Percentiles rank a stretch among this genome's conserved stretches.
These are phyloP conservation scores for Perdita meconis DNA, from an alignment of 2,888 invertebrate genomes.

Conservation along the genomic window DNA sequence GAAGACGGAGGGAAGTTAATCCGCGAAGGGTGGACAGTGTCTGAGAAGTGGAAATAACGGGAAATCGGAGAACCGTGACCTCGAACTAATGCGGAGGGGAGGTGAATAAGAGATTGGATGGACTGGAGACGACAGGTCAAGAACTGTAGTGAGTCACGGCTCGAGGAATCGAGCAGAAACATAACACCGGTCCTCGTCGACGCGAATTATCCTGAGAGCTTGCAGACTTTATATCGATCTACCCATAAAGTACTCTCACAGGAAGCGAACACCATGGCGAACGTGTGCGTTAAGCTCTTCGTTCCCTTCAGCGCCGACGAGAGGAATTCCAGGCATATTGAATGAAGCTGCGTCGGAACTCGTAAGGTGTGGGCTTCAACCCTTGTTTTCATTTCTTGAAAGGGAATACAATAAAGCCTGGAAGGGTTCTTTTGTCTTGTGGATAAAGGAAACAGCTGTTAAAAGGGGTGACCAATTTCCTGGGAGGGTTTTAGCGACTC, in stretches of 20 bases:
- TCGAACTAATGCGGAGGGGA: not conserved
- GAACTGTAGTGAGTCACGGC: slow-evolving; percentile 24
- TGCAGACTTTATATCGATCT: slow-evolving; percentile 35
- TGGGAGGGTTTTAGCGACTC: too few relatives aligned
- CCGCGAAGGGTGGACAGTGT: not conserved
- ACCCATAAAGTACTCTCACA: slow-evolving; percentile 9
- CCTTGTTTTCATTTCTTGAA: too few relatives aligned
- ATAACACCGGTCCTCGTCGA: slow-evolving; percentile 14
- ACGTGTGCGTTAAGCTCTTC: not conserved
- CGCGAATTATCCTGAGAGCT: slow-evolving; percentile 29
- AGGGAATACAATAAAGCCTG: too few relatives aligned
- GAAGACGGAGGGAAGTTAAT: not conserved
- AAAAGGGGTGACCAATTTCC: too few relatives aligned
- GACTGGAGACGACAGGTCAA: slow-evolving; percentile 12
- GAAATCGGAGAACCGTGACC: slow-evolving; percentile 21
- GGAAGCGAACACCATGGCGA: not conserved
- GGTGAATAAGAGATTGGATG: not conserved
- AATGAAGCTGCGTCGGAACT: too few relatives aligned
- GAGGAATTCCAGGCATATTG: not conserved
- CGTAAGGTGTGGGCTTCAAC: too few relatives aligned
- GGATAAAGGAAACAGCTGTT: too few relatives aligned
- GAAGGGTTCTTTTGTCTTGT: too few relatives aligned
- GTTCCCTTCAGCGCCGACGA: not conserved
- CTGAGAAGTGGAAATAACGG: too few relatives aligned
- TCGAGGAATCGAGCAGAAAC: slow-evolving; percentile 17